Conservation (phyloP, 1,140 invertebrate genomes). For the Prorops nasuta region DNA sequence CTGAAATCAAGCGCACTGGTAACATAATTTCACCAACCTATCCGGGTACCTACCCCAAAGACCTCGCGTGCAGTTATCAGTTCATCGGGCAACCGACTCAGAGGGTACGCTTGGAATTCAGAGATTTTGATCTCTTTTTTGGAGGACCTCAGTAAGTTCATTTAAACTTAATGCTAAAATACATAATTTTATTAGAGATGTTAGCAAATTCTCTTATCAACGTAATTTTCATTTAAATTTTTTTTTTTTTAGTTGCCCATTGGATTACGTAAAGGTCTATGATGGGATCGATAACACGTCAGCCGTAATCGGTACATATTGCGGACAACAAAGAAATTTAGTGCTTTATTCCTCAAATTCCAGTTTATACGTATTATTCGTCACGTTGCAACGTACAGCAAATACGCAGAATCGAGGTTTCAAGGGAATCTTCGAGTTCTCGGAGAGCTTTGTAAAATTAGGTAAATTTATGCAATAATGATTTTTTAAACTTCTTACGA, state of each 20-base stretch:
- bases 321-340: slow-evolving; percentile 94
- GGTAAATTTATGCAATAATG: slow-evolving; percentile 59
- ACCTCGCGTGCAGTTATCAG: slow-evolving; percentile 88
- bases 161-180: not conserved
- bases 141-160: slow-evolving; percentile 95
- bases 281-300: slow-evolving; percentile 85
- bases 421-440: slow-evolving; percentile 94
- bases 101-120: slow-evolving; percentile 92
- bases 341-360: slow-evolving; percentile 92
- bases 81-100: slow-evolving; percentile 89
- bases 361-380: slow-evolving; percentile 85
- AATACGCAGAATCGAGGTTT: slow-evolving; percentile 93
- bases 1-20: slow-evolving; percentile 75
- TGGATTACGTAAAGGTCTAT: slow-evolving; percentile 95
- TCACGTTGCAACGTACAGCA: slow-evolving; percentile 82
- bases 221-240: not conserved
- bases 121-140: slow-evolving; percentile 98
- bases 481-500: slow-evolving; percentile 5
- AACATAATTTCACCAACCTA: slow-evolving; percentile 95
- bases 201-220: too few relatives aligned
- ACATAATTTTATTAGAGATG: too few relatives aligned
- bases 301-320: slow-evolving; percentile 94
- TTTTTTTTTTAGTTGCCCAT: slow-evolving; percentile 83
- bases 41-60: slow-evolving; percentile 97
- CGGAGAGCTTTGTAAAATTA: slow-evolving; percentile 94